These are phyloP conservation scores for Nasonia oneida DNA, from an alignment of 2,888 invertebrate species.

Conservation along the genomic window DNA sequence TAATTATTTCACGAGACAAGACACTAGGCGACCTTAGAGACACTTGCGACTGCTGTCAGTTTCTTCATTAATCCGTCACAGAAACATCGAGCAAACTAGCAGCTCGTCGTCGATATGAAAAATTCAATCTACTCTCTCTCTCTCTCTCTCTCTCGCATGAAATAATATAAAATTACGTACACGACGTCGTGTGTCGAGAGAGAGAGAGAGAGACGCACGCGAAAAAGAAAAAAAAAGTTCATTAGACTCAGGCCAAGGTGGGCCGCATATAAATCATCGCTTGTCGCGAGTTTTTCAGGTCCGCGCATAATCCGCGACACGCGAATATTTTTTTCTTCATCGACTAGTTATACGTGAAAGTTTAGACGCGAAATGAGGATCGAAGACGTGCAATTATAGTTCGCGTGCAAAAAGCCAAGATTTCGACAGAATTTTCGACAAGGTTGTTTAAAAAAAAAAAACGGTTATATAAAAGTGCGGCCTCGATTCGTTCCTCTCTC, in stretches of 20 bases:
- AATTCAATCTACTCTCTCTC: no score
- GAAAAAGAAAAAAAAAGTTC: slow-evolving; percentile 22
- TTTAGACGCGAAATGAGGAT: slow-evolving; percentile 34
- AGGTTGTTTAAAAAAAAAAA: neutral
- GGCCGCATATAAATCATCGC: slow-evolving; percentile 53
- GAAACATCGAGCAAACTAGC: neutral
- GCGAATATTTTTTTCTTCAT: neutral
- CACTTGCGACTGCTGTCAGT: neutral
- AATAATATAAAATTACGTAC: neutral
- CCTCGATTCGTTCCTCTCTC: no score
- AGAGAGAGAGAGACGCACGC: neutral
- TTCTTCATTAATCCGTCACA: neutral
- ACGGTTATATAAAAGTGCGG: neutral
- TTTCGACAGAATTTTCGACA: slow-evolving; percentile 37
- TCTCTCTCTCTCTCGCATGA: neutral
- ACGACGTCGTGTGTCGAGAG: neutral
- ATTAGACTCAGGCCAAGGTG: slow-evolving; percentile 44
- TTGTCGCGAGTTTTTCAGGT: slow-evolving; percentile 7
- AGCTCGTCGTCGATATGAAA: neutral
- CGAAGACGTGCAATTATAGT: slow-evolving; percentile 39
- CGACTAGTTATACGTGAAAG: neutral
- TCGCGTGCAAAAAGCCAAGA: neutral
- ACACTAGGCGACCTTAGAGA: no score
- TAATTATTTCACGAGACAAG: no score
- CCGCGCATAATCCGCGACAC: neutral